Conservation (phyloP, 2,797 vertebrate species). For the Phoebastria nigripes region DNA sequence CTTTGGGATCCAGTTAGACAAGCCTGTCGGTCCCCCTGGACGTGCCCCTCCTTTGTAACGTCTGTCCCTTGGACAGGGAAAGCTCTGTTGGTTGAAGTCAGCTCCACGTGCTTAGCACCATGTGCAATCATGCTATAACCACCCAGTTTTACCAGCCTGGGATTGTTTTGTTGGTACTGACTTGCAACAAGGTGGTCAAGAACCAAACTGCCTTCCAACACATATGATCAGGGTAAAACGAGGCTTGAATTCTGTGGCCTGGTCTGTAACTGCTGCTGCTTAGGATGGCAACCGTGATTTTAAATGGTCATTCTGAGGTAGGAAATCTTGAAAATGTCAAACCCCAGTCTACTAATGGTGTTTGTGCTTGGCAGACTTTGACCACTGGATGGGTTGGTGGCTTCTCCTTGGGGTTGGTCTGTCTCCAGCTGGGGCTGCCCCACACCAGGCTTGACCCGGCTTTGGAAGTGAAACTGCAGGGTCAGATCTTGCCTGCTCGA, state of each 20-base stretch:
- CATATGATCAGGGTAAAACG: fast-evolving
- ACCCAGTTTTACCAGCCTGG: neutral
- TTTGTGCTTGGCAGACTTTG: neutral
- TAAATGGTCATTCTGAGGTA: neutral
- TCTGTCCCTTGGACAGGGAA: neutral
- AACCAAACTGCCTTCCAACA: fast-evolving
- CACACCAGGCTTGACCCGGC: fast-evolving
- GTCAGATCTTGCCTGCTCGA: neutral
- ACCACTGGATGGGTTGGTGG: neutral
- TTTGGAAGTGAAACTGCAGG: neutral
- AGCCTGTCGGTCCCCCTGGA: fast-evolving
- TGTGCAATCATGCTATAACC: neutral
- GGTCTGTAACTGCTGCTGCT: neutral
- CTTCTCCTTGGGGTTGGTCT: neutral
- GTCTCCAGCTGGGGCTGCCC: neutral
- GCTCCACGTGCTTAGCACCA: neutral
- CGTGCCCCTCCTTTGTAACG: fast-evolving
- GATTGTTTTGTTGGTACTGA: neutral
- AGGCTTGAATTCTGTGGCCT: neutral
- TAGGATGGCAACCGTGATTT: neutral
- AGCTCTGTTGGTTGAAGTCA: neutral
- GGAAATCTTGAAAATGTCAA: neutral
- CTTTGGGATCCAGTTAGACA: neutral
- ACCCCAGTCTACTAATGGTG: neutral
- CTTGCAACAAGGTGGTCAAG: neutral